Percentiles rank a stretch among this genome's conserved stretches.
Conservation (phyloP, 2,888 invertebrate species). For the Cephus rjabovi region DNA sequence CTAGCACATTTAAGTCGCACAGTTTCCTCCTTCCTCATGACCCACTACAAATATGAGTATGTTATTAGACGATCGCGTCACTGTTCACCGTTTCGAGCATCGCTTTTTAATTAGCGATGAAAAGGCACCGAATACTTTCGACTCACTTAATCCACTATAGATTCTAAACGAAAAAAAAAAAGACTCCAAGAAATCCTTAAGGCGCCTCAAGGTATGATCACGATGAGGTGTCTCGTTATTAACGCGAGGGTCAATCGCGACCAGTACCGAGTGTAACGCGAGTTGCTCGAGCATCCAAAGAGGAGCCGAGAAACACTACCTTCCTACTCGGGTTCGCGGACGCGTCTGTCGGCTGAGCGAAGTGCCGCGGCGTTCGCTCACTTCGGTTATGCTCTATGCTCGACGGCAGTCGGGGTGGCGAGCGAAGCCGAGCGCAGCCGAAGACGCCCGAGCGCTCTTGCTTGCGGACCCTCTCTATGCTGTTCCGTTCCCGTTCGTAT, state of each 20-base stretch:
- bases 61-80: neutral
- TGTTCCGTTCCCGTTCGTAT: neutral
- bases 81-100: neutral
- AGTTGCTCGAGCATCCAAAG: neutral
- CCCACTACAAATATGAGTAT: neutral
- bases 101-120: neutral
- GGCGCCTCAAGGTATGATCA: neutral
- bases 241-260: neutral
- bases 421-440: conserved; percentile 24
- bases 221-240: neutral
- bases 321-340: conserved; percentile 58
- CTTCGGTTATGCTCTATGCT: neutral
- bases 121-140: neutral
- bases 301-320: conserved; percentile 25
- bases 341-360: conserved; percentile 60
- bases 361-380: conserved; percentile 51
- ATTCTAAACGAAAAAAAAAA: neutral
- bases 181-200: neutral
- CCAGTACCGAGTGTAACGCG: neutral
- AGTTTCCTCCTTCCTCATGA: neutral
- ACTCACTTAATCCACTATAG: neutral
- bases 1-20: neutral
- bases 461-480: neutral
- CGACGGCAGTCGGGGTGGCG: conserved; percentile 2
- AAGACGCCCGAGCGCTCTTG: conserved; percentile 37